Evolutionary conservation across 2,888 invertebrate genomes (phyloP).

Genomic region (Zaprionus bogoriensis): DNA sequence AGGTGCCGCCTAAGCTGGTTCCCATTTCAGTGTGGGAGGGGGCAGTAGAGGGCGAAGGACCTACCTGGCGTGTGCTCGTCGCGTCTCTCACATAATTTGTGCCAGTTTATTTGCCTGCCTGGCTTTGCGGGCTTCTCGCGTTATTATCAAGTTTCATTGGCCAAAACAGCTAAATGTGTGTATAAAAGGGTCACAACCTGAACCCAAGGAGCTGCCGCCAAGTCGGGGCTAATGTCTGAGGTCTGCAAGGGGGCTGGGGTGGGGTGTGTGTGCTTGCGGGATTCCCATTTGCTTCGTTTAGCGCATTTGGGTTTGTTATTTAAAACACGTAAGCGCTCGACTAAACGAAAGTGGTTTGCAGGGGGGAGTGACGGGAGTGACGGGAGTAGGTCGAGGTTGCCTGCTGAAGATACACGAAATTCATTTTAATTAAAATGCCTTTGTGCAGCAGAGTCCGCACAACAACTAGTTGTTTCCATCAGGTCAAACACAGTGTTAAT

Average conservation of each 20-base stretch:
- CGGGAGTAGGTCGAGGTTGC: too few species aligned
- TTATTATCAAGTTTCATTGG: conserved; percentile 73
- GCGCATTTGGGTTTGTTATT: conserved; percentile 49
- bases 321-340: conserved; percentile 54
- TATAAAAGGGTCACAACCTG: conserved; percentile 62
- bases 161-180: conserved; percentile 52
- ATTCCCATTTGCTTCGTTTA: conserved; percentile 45
- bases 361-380: conserved; percentile 3
- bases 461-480: conserved; percentile 9
- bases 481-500: conserved; percentile 51
- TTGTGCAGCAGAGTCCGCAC: conserved; percentile 7
- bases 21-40: background rate
- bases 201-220: conserved; percentile 31
- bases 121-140: conserved; percentile 44
- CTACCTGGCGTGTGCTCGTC: conserved; percentile 5
- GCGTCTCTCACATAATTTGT: conserved; percentile 64
- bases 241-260: conserved; percentile 21
- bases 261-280: conserved; percentile 8
- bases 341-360: conserved; percentile 32
- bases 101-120: conserved; percentile 62
- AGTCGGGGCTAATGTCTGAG: conserved; percentile 43
- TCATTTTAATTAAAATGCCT: conserved; percentile 45
- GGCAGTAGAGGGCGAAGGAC: background rate
- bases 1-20: background rate
- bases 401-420: background rate